Conservation (phyloP, 2,113 vertebrate species). For the Sapayoa aenigma region DNA sequence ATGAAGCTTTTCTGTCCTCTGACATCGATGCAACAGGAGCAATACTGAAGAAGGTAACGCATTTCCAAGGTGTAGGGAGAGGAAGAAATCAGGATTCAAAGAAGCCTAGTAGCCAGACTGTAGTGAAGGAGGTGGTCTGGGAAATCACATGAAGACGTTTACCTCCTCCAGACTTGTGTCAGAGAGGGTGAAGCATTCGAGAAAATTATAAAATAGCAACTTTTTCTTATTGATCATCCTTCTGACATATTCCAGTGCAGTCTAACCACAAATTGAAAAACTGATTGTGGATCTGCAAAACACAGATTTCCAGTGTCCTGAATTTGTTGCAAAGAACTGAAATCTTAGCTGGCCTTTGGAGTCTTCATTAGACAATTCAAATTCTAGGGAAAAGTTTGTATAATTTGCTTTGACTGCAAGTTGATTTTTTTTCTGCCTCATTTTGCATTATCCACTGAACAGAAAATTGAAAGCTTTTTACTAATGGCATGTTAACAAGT, state of each 20-base stretch:
- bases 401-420: conserved; percentile 2
- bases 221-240: neutral
- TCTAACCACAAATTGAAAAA: neutral
- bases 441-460: neutral
- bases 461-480: neutral
- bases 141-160: neutral
- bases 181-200: neutral
- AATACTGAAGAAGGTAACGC: neutral
- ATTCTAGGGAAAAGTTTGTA: neutral
- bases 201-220: neutral
- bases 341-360: neutral
- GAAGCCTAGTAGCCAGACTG: neutral
- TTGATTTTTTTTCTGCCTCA: neutral
- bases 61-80: neutral
- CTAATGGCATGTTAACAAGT: conserved; percentile 27
- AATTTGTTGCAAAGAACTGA: neutral
- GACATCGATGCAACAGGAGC: neutral
- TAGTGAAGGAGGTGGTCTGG: neutral
- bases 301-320: neutral
- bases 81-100: neutral
- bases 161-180: neutral
- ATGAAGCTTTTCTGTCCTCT: neutral
- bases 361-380: neutral
- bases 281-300: neutral
- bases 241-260: neutral